Percentiles rank a stretch among this genome's conserved stretches.
These are phyloP conservation scores for Tachysurus fulvidraco DNA, from an alignment of 2,113 vertebrate species.

Conservation along the genomic window DNA sequence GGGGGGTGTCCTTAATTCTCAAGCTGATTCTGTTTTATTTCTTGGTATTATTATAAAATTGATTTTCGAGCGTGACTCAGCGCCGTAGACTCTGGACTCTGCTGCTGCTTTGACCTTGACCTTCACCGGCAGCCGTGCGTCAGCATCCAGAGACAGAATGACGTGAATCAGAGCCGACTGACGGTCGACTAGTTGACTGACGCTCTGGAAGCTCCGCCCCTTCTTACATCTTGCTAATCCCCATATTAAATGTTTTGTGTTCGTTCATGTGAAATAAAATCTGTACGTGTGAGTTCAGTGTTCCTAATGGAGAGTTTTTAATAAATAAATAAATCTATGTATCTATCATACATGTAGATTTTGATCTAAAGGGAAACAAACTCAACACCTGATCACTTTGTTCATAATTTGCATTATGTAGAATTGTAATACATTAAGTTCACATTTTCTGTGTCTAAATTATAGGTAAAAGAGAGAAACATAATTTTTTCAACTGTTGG, in stretches of 20 bases:
- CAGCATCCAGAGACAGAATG: neutral
- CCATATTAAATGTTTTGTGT: no score
- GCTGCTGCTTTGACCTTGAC: constrained; percentile 1
- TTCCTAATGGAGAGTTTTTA: no score
- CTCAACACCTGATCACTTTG: no score
- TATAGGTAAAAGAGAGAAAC: neutral
- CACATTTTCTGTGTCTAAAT: no score
- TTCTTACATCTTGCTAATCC: neutral
- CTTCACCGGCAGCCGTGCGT: neutral
- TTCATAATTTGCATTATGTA: no score
- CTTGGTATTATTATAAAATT: neutral
- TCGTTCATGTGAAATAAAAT: no score
- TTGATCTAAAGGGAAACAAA: no score
- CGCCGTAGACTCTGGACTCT: neutral
- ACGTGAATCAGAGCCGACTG: neutral
- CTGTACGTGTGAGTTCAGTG: no score
- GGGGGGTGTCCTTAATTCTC: neutral
- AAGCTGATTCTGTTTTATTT: neutral
- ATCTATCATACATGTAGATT: neutral
- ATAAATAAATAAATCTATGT: no score
- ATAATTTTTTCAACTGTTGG: no score
- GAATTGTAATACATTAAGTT: no score
- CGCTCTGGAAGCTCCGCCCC: neutral
- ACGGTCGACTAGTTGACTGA: neutral
- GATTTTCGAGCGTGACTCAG: neutral